A percentile compares a stretch with the other conserved stretches of the same genome.
These are phyloP conservation scores for Drosophila chauvacae DNA, from an alignment of 1,140 invertebrate species.

Conservation along the genomic window DNA sequence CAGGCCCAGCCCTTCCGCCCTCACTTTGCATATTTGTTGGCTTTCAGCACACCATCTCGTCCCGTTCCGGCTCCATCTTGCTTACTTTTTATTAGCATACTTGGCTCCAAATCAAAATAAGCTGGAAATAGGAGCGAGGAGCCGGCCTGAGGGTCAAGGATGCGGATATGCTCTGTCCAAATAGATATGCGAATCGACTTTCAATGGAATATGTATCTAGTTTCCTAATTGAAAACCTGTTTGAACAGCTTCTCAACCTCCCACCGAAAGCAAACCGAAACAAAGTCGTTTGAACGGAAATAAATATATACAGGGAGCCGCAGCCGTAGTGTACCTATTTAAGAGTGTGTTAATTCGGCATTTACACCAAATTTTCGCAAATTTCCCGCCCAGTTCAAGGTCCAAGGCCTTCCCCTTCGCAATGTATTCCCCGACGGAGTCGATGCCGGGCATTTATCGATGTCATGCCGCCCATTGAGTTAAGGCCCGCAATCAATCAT, in stretches of 20 bases:
- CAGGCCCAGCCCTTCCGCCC: background rate
- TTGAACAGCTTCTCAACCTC: background rate
- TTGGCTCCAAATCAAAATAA: constrained; percentile 35
- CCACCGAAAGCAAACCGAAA: background rate
- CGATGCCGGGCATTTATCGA: constrained; percentile 2
- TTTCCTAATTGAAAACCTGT: background rate
- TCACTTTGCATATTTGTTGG: constrained; percentile 61
- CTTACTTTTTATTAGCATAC: constrained; percentile 51
- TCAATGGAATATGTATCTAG: background rate
- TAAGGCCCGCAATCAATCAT: constrained; percentile 39
- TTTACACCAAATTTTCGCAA: background rate
- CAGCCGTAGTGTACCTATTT: background rate
- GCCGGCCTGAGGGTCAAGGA: constrained; percentile 14
- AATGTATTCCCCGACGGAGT: background rate
- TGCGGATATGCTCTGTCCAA: constrained; percentile 10
- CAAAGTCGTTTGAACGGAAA: background rate
- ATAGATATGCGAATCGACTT: background rate
- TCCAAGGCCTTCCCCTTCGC: background rate
- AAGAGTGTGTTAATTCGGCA: background rate
- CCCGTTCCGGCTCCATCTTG: constrained; percentile 10
- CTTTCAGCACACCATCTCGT: constrained; percentile 30
- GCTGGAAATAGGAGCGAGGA: background rate
- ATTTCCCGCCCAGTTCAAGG: background rate
- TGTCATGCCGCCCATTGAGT: constrained; percentile 13
- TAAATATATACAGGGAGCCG: background rate